Base-by-base conservation (phyloP, 2,113 vertebrate genomes). In the Syrrhaptes paradoxus region DNA sequence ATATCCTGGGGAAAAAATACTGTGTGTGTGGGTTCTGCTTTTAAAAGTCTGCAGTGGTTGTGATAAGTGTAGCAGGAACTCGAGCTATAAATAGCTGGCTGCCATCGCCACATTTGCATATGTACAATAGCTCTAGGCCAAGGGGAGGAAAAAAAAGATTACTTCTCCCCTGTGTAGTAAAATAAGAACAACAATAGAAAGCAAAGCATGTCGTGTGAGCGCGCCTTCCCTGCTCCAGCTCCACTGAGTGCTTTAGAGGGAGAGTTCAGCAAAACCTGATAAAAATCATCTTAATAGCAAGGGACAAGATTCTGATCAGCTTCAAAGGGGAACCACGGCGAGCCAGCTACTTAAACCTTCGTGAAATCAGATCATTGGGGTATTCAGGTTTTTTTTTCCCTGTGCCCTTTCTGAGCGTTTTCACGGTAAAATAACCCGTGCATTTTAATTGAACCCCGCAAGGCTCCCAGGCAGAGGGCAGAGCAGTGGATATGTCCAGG, bases 81-180 rank as follows among this genome's bases (percentile, higher is more conserved):
- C 51, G n/a, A 38, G 96, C 97, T 98, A 98, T 98, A 98, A 98
- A 98, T 98, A 98, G 98, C 96, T 46, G 94, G 92, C 96, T 97
- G 97, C 97, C 97, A 97, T 96, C 48, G 92, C 95, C 85, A 41
- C 80, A 98, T 98, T 98, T 97, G 97, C 98, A 98, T 98, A 97
- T 96, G 97, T 96, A 98, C 97, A 98, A 98, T 98, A 97, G 98
- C 98, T 98, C 90, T 52, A 96, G 97, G 98, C 97, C 97, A 92
- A 95, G 93, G 95, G 94, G 95, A 95, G 82, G 54, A 49, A 31
- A 78, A 83, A 89, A 96, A 96, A 93, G 93, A 95, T 96, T 96
- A 94, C 96, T 97, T 94, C 93, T 96, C 95, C 94, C 82, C 90
- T 71, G 86, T 79, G 89, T 95, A 86, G 96, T 86, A 94, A 96